phyloP scores from a whole-genome alignment of 2,888 invertebrate species.

The Nymphalis polychloros region DNA sequence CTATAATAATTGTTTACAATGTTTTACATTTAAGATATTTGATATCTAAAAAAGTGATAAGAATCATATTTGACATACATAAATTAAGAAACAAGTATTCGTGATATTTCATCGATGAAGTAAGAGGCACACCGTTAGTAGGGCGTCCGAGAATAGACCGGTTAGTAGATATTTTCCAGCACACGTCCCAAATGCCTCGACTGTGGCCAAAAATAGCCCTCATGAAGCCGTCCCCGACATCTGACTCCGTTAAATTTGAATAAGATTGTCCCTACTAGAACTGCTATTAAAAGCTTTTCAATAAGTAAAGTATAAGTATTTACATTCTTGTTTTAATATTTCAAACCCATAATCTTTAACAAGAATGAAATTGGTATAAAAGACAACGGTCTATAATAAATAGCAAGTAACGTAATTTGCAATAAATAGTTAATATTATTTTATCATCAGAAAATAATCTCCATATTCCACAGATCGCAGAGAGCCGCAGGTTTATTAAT shows the following conservation, averaged over 20 bases:
- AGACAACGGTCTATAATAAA: conserved; percentile 2
- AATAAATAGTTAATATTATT: conserved; percentile 31
- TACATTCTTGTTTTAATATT: background rate
- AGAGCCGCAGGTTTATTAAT: conserved; percentile 54
- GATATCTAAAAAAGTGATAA: too few relatives aligned
- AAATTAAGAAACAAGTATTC: conserved; percentile 10
- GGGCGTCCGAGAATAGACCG: conserved; percentile 73
- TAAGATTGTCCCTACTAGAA: conserved; percentile 15
- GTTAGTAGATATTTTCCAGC: conserved; percentile 74
- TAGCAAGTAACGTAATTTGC: conserved; percentile 13
- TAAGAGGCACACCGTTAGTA: conserved; percentile 59
- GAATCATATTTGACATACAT: background rate
- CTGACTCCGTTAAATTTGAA: conserved; percentile 49
- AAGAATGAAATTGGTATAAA: background rate
- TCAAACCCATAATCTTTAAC: background rate
- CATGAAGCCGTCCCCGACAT: conserved; percentile 56
- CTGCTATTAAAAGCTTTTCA: conserved; percentile 5
- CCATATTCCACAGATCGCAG: conserved; percentile 39
- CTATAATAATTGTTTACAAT: background rate
- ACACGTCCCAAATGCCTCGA: conserved; percentile 73
- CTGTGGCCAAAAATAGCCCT: conserved; percentile 72
- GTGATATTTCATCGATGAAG: conserved; percentile 51
- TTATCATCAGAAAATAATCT: conserved; percentile 34
- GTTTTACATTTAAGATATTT: background rate
- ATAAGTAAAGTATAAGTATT: background rate